These are phyloP conservation scores for Limnothrissa miodon DNA, from an alignment of 2,113 vertebrate genomes.

Conservation along the genomic window DNA sequence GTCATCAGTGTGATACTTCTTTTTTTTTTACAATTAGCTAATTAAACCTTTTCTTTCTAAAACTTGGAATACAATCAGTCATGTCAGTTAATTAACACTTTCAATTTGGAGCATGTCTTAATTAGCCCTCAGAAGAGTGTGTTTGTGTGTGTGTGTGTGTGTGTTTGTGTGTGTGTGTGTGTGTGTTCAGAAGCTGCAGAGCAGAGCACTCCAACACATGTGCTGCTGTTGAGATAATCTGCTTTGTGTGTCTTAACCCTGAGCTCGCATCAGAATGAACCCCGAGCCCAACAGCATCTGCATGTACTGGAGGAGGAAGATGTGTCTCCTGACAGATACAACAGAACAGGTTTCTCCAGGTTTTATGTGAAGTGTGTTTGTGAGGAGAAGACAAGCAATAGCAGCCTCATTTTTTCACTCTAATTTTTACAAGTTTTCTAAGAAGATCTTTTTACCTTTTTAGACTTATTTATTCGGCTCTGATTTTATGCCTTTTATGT, in stretches of 20 bases:
- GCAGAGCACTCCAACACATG: not conserved
- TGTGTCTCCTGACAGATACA: not conserved
- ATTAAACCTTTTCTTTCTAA: not conserved
- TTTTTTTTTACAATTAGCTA: not conserved
- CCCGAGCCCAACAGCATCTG: not conserved
- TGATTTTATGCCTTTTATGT: not conserved
- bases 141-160: not conserved
- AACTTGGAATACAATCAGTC: not conserved
- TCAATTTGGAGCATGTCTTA: not conserved
- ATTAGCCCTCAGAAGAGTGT: not conserved
- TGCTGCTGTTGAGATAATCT: not conserved
- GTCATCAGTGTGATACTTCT: not conserved
- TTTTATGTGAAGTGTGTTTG: not conserved
- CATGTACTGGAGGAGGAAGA: not conserved
- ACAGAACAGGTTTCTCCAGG: not conserved
- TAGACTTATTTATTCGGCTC: not conserved
- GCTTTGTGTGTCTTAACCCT: not conserved
- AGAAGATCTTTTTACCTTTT: not conserved
- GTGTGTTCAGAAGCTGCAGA: not conserved
- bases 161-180: conserved; percentile 3
- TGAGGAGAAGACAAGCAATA: not conserved
- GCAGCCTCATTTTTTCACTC: not conserved
- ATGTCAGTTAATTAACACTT: not conserved
- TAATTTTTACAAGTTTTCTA: not conserved
- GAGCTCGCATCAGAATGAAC: not conserved